Percentiles rank a stretch among this genome's conserved stretches.
Evolutionary conservation across 37 sponge, comb jelly and placozoan species (phyloP).

Genomic region (Halisarca cf. caerulea): DNA sequence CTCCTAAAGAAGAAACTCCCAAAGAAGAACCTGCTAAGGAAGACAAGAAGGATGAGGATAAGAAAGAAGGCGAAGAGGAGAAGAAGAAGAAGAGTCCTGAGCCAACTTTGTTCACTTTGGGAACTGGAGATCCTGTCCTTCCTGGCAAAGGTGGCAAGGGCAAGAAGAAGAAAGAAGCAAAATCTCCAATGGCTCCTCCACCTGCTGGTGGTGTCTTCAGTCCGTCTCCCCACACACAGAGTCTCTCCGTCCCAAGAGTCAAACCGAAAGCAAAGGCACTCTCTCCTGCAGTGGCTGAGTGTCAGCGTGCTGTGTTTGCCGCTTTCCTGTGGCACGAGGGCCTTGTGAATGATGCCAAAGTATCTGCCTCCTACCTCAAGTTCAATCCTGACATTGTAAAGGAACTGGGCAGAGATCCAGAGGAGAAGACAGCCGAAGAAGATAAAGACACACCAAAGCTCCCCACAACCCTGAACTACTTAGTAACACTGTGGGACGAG

Average conservation of each 20-base stretch:
- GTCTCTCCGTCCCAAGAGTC: constrained; percentile 14
- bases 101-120: not conserved
- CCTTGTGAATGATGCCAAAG: constrained; percentile 89
- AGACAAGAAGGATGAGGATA: constrained; percentile 24
- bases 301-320: constrained; percentile 88
- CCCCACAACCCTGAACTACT: constrained; percentile 75
- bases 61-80: not conserved
- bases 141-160: constrained; percentile 13
- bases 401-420: constrained; percentile 40
- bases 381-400: constrained; percentile 76
- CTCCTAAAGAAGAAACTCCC: not conserved
- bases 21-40: constrained; percentile 15
- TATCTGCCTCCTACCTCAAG: constrained; percentile 89
- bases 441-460: constrained; percentile 38
- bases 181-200: not conserved
- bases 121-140: constrained; percentile 15
- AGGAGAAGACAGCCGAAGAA: constrained; percentile 28
- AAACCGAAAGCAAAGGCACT: constrained; percentile 55
- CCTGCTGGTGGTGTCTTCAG: not conserved
- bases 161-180: not conserved
- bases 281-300: constrained; percentile 89
- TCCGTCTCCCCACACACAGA: not conserved
- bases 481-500: constrained; percentile 87
- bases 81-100: not conserved
- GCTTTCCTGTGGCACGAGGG: constrained; percentile 98